Evolutionary conservation across 2,888 invertebrate genomes (phyloP).

Genomic region (Drosophila tripunctata): DNA sequence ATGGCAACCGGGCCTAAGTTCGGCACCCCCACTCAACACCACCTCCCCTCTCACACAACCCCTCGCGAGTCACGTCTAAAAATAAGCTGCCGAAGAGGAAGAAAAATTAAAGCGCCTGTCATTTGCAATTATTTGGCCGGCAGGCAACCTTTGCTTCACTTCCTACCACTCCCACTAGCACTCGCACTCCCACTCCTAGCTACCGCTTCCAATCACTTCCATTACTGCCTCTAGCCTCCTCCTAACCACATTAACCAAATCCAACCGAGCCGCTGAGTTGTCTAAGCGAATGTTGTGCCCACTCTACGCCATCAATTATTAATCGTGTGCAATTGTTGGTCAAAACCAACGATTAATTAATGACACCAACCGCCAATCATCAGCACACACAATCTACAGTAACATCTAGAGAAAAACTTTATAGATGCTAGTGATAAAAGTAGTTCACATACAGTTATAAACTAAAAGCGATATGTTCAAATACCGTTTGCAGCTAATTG

Average conservation of each 20-base stretch:
- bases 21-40: constrained; percentile 2
- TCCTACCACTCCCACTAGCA: constrained; percentile 23
- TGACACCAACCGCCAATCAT: constrained; percentile 29
- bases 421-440: background rate
- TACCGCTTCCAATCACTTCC: constrained; percentile 8
- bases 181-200: constrained; percentile 55
- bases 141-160: constrained; percentile 66
- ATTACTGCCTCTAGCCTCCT: background rate
- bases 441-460: background rate
- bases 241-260: constrained; percentile 51
- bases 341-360: constrained; percentile 57
- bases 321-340: constrained; percentile 59
- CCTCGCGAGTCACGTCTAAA: constrained; percentile 44
- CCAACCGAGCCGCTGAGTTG: constrained; percentile 49
- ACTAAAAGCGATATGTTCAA: constrained; percentile 7
- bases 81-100: constrained; percentile 72
- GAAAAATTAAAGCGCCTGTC: constrained; percentile 81
- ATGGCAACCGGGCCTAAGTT: constrained; percentile 57
- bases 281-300: constrained; percentile 41
- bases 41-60: background rate
- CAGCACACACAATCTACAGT: constrained; percentile 12
- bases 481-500: constrained; percentile 34
- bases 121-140: constrained; percentile 81
- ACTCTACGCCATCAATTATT: constrained; percentile 54
- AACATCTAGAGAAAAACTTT: too few species aligned